These are phyloP conservation scores for Tapirus terrestris DNA, from an alignment of 2,113 vertebrate species.

Conservation along the genomic window DNA sequence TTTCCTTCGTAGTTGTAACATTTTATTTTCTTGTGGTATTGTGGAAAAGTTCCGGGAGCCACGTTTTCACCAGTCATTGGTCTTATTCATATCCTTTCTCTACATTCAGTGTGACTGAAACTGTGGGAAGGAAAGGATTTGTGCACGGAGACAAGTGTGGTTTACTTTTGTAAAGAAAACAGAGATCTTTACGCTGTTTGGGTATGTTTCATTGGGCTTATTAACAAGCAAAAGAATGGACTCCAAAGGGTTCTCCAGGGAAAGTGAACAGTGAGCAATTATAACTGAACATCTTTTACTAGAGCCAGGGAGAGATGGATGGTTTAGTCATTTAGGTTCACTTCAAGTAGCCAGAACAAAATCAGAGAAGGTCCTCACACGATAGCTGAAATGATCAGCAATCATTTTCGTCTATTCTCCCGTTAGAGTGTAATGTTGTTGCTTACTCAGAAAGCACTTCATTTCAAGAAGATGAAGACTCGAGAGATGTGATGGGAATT, in stretches of 20 bases:
- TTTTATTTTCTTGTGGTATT: not conserved
- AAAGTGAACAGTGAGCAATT: not conserved
- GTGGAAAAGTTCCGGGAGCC: not conserved
- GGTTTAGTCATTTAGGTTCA: not conserved
- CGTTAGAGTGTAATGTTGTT: accelerated
- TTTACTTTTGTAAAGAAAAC: not conserved
- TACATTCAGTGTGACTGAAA: not conserved
- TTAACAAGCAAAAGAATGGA: not conserved
- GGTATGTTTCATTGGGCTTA: not conserved
- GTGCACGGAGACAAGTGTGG: not conserved
- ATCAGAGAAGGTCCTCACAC: not conserved
- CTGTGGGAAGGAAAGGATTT: not conserved
- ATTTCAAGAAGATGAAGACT: not conserved
- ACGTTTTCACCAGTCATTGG: not conserved
- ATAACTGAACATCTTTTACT: not conserved
- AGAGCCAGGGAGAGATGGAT: not conserved
- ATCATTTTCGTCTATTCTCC: not conserved
- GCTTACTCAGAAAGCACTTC: not conserved
- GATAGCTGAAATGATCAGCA: accelerated
- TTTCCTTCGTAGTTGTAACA: accelerated
- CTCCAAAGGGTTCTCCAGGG: not conserved
- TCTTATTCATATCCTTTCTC: not conserved
- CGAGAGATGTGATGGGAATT: not conserved
- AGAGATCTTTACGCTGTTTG: not conserved
- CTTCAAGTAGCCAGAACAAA: not conserved